A percentile compares a stretch with the other conserved stretches of the same genome.
Evolutionary conservation across 2,113 vertebrate genomes (phyloP).

Genomic region (Eulemur macaco): DNA sequence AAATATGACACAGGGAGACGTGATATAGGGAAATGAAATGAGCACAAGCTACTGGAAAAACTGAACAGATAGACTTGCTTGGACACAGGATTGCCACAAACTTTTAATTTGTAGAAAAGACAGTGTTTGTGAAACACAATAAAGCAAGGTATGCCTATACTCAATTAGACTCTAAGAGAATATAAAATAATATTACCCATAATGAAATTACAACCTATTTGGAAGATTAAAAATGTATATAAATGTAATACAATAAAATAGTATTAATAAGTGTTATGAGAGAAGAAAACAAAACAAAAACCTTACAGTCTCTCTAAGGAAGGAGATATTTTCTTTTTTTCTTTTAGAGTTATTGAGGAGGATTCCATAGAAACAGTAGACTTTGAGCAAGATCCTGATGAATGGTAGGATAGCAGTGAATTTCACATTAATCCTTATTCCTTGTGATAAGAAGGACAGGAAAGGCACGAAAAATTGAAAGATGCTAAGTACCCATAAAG

Average conservation of each 20-base stretch:
- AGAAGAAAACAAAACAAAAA: neutral
- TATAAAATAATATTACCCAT: neutral
- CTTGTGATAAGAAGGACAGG: neutral
- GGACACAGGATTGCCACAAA: neutral
- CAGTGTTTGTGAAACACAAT: no score
- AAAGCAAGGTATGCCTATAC: neutral
- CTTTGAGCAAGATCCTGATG: neutral
- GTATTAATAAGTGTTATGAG: neutral
- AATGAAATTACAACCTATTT: neutral
- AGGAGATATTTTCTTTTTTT: neutral
- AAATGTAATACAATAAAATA: neutral
- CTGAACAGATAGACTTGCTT: neutral
- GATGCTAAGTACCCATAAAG: neutral
- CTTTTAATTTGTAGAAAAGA: neutral
- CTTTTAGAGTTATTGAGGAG: neutral
- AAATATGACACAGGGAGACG: neutral
- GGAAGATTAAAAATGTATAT: neutral
- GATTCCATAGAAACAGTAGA: neutral
- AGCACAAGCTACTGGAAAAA: neutral
- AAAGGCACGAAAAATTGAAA: neutral
- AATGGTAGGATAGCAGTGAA: neutral
- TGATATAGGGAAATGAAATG: neutral
- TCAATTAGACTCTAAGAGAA: neutral
- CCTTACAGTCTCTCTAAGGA: neutral
- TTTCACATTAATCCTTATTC: neutral